phyloP scores from a whole-genome alignment of 1,140 invertebrate species.

The Penaeus japonicus region DNA sequence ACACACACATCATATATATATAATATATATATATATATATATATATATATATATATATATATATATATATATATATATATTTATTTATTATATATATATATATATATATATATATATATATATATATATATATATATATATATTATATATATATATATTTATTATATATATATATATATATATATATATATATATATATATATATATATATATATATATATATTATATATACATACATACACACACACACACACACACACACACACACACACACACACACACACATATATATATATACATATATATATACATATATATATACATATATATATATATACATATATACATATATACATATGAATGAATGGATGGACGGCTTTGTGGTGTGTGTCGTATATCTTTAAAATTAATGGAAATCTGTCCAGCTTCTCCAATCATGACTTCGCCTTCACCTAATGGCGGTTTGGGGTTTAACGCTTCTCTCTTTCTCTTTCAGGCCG shows the following conservation, averaged over 20 bases:
- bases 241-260: background rate
- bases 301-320: background rate
- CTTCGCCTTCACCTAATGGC: no score
- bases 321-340: background rate
- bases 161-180: background rate
- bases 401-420: background rate
- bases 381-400: background rate
- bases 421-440: no score
- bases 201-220: background rate
- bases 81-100: background rate
- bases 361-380: background rate
- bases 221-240: background rate
- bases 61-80: no score
- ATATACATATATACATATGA: background rate
- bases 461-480: background rate
- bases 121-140: background rate
- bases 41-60: no score
- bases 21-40: no score
- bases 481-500: background rate
- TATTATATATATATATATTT: background rate
- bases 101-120: background rate
- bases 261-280: no score
- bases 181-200: background rate
- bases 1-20: no score
- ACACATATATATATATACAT: background rate